Evolutionary conservation across 2,888 invertebrate genomes (phyloP).

Genomic region (Rhamnusium bicolor): DNA sequence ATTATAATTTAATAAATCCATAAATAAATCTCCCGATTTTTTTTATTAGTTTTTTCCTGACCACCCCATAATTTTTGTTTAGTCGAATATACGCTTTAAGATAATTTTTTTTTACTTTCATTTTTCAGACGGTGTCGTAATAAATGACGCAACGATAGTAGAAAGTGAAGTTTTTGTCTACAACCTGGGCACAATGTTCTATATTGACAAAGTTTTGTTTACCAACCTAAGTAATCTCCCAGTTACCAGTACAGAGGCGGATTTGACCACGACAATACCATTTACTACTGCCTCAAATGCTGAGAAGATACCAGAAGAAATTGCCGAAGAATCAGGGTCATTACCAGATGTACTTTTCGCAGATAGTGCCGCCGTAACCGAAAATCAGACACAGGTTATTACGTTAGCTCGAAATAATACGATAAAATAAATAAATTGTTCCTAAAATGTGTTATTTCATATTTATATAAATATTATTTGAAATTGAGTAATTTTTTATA

Average conservation of each 20-base stretch:
- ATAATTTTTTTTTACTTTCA: too few relatives aligned
- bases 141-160: slow-evolving; percentile 75
- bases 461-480: slow-evolving; percentile 1
- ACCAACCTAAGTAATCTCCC: slow-evolving; percentile 62
- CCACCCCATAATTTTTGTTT: too few relatives aligned
- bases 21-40: too few relatives aligned
- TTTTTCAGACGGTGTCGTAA: slow-evolving; percentile 71
- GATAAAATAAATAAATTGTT: slow-evolving; percentile 43
- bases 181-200: slow-evolving; percentile 79
- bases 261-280: slow-evolving; percentile 30
- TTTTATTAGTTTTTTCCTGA: too few relatives aligned
- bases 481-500: background rate
- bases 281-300: slow-evolving; percentile 57
- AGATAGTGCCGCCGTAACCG: slow-evolving; percentile 61
- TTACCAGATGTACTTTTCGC: slow-evolving; percentile 68
- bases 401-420: slow-evolving; percentile 43
- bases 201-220: slow-evolving; percentile 76
- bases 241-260: slow-evolving; percentile 53
- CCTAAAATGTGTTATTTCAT: slow-evolving; percentile 1
- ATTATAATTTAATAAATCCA: too few relatives aligned
- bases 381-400: slow-evolving; percentile 49
- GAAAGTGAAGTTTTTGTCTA: slow-evolving; percentile 78
- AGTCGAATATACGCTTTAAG: too few relatives aligned
- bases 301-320: slow-evolving; percentile 68
- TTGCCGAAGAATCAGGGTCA: slow-evolving; percentile 64